A percentile compares a stretch with the other conserved stretches of the same genome.
These are phyloP conservation scores for Epirrhoe tristata DNA, from an alignment of 2,888 invertebrate species.

Conservation along the genomic window DNA sequence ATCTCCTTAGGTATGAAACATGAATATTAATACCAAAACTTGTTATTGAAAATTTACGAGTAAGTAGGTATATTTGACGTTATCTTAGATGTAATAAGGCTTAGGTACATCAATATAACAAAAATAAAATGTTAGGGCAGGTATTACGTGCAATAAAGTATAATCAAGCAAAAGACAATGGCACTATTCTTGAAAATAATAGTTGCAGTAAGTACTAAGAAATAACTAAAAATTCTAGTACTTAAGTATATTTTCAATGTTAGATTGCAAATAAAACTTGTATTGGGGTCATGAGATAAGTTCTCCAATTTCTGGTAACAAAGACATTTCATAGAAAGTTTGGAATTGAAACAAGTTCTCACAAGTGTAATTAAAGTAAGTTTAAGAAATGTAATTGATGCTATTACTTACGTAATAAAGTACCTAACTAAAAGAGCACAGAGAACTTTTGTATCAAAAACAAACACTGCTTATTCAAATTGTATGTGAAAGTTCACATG, in stretches of 20 bases:
- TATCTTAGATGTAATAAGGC: too few species aligned
- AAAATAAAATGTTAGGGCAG: neutral
- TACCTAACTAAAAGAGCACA: neutral
- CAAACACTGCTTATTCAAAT: neutral
- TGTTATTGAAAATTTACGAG: neutral
- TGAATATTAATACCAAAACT: neutral
- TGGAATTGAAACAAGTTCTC: constrained; percentile 8
- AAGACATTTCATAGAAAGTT: constrained; percentile 10
- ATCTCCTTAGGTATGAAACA: neutral
- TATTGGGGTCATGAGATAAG: constrained; percentile 4
- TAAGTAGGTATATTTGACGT: neutral
- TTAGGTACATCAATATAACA: neutral
- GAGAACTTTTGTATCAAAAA: neutral
- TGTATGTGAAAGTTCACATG: neutral
- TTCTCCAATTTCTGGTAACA: constrained; percentile 4
- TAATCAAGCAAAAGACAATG: neutral
- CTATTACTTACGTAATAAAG: neutral
- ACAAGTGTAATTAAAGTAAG: constrained; percentile 3
- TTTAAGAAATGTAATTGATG: neutral
- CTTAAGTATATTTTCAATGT: neutral
- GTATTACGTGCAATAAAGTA: neutral
- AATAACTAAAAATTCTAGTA: neutral
- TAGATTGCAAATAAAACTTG: neutral
- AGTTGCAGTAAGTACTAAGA: neutral
- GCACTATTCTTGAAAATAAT: neutral